Base-by-base conservation (phyloP, 2,888 invertebrate species). In the Sinotaia quadrata region DNA sequence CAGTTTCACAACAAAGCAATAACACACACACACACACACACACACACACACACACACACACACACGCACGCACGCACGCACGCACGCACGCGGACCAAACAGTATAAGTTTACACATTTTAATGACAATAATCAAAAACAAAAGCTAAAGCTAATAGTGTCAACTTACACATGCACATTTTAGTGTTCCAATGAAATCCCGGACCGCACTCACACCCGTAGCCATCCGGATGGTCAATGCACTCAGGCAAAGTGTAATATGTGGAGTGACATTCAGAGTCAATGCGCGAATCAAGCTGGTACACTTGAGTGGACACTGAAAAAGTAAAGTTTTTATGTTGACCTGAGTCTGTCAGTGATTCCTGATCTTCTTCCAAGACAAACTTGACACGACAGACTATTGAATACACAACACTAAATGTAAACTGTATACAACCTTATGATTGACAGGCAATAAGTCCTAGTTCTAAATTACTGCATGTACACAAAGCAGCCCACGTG, bases 161-260 rank as follows among this genome's bases (percentile, higher is more conserved):
- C 31, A 54, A 81, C 85, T 81, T 77, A 87, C 87, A 85, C 75
- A 88, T 87, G 80, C 88, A 88, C 71, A 79, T 82, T 36, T 84
- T 72, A 0, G 85, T 85, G 77, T 88, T 88, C 88, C 88, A 88
- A 57, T 83, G 81, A 71, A 87, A 88, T 8, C 88, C 88, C 1
- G 88, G 85, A 4, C 87, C 87, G 76, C 88, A 88, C 44, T 82
- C 80, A 78, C 88, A 88, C 2, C 84, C 82, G 75, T 88, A 88
- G 1, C 87, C 87, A 36, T 83, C 84, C 1, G 87, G 86, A 67
- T 85, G 82, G 71, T 88, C 85, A 7, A 80, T 75, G 74, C 88
- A 88, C 57, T 74, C 58, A 2, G 88, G 87, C n/a, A 66, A 67
- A 5, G 80, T 81, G 78, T 88, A 88, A 70, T 85, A 86, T 29